A percentile compares a stretch with the other conserved stretches of the same genome.
Evolutionary conservation across 2,113 vertebrate species (phyloP).

Genomic region (Capreolus pygargus): DNA sequence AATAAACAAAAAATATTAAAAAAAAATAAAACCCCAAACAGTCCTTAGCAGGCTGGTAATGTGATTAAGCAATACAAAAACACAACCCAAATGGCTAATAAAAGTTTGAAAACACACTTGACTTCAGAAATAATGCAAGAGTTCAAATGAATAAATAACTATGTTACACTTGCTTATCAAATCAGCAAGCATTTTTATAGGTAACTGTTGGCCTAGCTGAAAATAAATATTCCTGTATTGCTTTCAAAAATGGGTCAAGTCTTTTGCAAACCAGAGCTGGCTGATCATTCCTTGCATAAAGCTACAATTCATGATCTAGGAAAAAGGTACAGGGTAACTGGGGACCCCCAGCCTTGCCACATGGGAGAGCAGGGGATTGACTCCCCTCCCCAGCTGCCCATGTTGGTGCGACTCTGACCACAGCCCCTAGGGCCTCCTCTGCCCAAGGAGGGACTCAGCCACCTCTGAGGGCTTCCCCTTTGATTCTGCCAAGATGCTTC

Average conservation of each 20-base stretch:
- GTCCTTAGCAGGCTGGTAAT: background rate
- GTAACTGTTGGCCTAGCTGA: background rate
- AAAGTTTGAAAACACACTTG: background rate
- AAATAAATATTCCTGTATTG: background rate
- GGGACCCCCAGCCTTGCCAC: background rate
- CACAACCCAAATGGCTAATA: background rate
- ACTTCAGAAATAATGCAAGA: background rate
- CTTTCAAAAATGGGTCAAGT: background rate
- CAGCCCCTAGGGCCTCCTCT: background rate
- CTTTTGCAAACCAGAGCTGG: background rate
- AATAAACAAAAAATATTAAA: background rate
- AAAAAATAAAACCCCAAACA: background rate
- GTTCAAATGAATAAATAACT: background rate
- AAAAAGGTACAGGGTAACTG: too few species aligned
- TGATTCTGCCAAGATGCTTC: background rate
- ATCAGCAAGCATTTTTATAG: background rate
- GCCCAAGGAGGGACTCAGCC: background rate
- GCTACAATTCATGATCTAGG: background rate
- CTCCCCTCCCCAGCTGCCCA: background rate
- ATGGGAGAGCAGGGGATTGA: background rate
- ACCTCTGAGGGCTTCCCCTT: background rate
- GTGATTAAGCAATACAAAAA: background rate
- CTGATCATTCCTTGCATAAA: background rate
- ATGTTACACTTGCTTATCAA: background rate
- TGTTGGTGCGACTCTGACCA: background rate